Conservation (phyloP, 2,888 invertebrate genomes). For the Cerceris ruficornis region DNA sequence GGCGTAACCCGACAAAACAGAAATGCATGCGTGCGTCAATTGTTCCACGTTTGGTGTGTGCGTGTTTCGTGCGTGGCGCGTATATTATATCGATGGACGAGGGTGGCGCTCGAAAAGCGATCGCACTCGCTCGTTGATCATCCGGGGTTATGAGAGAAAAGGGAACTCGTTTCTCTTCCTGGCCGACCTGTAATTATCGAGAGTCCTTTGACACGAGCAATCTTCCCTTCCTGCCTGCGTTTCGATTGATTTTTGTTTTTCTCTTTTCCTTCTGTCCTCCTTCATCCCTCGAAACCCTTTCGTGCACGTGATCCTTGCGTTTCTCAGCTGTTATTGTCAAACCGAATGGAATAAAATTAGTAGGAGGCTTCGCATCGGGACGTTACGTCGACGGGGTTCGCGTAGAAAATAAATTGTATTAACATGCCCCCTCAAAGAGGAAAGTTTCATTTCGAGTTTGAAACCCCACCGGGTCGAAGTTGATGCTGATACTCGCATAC, state of each 20-base stretch:
- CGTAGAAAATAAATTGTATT: too few species aligned
- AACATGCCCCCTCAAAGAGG: too few species aligned
- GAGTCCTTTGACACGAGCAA: constrained; percentile 52
- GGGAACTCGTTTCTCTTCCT: constrained; percentile 46
- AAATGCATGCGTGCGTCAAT: constrained; percentile 74
- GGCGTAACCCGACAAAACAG: constrained; percentile 66
- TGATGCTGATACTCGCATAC: background rate
- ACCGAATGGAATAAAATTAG: background rate
- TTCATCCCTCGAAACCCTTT: constrained; percentile 12
- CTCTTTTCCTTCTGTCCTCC: background rate
- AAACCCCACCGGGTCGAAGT: too few species aligned
- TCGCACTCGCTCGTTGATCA: constrained; percentile 49
- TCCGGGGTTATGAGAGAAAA: constrained; percentile 47
- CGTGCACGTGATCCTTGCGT: background rate
- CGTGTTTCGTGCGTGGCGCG: constrained; percentile 18
- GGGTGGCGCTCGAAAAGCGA: constrained; percentile 49
- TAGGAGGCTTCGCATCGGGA: too few species aligned
- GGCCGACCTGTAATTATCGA: constrained; percentile 52
- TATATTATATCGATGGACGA: constrained; percentile 49
- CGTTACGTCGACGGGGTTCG: too few species aligned
- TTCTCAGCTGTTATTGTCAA: background rate
- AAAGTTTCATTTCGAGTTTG: too few species aligned
- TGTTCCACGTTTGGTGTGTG: constrained; percentile 62
- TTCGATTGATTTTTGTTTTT: constrained; percentile 30
- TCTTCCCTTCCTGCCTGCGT: constrained; percentile 20